Percentiles rank a stretch among this genome's conserved stretches.
Conservation (phyloP, 2,113 vertebrate species). For the Rutilus rutilus region DNA sequence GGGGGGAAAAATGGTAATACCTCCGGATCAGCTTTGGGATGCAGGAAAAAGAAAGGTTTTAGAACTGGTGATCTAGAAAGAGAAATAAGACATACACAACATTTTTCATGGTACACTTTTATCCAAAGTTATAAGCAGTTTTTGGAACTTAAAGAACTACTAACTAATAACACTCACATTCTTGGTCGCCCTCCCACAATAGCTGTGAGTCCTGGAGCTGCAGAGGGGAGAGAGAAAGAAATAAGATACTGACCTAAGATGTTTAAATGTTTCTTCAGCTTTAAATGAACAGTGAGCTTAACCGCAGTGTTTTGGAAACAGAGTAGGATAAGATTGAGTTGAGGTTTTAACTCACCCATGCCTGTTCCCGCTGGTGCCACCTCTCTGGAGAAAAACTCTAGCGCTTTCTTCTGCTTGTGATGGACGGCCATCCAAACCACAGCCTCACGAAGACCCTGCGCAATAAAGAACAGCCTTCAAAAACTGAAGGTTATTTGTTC, state of each 20-base stretch:
- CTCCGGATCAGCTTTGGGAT: conserved; percentile 77
- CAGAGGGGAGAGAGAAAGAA: neutral
- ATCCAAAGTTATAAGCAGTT: neutral
- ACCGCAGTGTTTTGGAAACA: neutral
- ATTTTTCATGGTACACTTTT: neutral
- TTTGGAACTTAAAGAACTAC: neutral
- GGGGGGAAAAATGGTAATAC: conserved; percentile 44
- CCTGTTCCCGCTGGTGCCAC: conserved; percentile 83
- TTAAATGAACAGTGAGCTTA: neutral
- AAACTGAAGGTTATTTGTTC: neutral
- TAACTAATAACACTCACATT: conserved; percentile 75
- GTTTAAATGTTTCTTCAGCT: neutral
- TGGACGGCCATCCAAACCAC: conserved; percentile 85
- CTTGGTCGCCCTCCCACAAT: conserved; percentile 80
- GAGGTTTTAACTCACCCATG: conserved; percentile 77
- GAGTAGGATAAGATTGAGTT: neutral
- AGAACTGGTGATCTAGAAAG: conserved; percentile 80
- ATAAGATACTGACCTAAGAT: neutral
- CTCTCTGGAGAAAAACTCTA: conserved; percentile 86
- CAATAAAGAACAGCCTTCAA: neutral
- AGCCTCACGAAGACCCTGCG: conserved; percentile 78
- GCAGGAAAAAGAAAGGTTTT: conserved; percentile 86
- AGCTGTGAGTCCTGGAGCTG: conserved; percentile 82
- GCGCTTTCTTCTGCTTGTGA: conserved; percentile 82
- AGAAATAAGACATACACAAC: neutral